phyloP scores from a whole-genome alignment of 2,797 vertebrate genomes.

The Trachops cirrhosus region DNA sequence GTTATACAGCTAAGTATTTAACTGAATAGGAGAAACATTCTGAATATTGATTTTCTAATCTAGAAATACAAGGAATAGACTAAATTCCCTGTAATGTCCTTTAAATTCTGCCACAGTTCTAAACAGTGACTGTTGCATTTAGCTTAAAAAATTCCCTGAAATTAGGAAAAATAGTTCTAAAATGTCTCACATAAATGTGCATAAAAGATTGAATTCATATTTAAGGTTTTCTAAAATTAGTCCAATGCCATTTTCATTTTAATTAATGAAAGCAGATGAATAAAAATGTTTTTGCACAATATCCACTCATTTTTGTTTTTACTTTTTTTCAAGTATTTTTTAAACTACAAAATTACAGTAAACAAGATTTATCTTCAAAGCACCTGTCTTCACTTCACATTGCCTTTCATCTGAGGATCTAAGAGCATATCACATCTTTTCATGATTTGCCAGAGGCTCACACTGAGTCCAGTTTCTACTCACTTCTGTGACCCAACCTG shows the following conservation, averaged over 20 bases:
- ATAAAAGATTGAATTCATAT: background rate
- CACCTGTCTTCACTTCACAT: background rate
- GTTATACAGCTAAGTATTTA: background rate
- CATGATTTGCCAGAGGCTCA: slow-evolving; percentile 32
- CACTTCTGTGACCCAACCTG: background rate
- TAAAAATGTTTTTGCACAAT: background rate
- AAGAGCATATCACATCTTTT: slow-evolving; percentile 36
- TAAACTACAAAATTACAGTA: background rate
- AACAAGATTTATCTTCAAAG: slow-evolving; percentile 43
- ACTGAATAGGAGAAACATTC: background rate
- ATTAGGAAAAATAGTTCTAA: background rate
- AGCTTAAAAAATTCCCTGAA: background rate
- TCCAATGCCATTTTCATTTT: background rate
- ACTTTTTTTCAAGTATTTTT: background rate
- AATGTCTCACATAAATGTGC: background rate
- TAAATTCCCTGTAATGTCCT: background rate
- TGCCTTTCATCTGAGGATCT: slow-evolving; percentile 44
- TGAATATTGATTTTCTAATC: background rate
- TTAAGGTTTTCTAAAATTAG: background rate
- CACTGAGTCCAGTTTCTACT: background rate
- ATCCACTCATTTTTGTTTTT: background rate
- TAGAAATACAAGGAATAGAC: background rate
- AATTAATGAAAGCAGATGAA: background rate
- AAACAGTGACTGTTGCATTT: background rate
- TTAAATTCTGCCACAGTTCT: background rate